Percentiles rank a stretch among this genome's conserved stretches.
Conservation (phyloP, 2,797 vertebrate genomes). For the Muscicapa comitata region DNA sequence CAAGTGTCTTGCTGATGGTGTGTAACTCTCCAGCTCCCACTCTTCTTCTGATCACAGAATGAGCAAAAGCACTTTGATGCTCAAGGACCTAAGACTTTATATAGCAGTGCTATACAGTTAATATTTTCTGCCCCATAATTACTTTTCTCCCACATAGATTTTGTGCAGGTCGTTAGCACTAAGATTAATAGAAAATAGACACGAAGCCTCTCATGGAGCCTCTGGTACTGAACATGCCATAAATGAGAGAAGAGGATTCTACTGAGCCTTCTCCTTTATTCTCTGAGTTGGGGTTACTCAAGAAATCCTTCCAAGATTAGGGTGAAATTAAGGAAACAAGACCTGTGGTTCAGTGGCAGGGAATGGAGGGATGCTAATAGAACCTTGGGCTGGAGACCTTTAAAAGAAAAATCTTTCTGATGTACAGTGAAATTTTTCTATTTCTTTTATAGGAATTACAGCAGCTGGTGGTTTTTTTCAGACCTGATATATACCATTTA, state of each 20-base stretch:
- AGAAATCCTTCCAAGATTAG: background rate
- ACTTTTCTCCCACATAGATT: background rate
- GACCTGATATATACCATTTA: background rate
- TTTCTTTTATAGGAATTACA: conserved; percentile 25
- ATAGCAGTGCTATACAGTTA: background rate
- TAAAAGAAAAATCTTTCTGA: background rate
- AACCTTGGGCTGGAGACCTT: background rate
- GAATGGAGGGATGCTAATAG: background rate
- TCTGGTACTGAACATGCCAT: background rate
- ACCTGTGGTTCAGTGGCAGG: background rate
- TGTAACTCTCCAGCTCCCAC: background rate
- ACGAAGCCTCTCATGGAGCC: background rate
- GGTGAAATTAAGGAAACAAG: background rate
- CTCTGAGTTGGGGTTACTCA: background rate
- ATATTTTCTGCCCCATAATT: background rate
- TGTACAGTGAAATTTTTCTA: background rate
- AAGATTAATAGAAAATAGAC: background rate
- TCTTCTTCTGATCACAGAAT: background rate
- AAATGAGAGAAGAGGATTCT: background rate
- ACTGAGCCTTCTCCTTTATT: background rate
- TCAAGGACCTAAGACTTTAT: background rate
- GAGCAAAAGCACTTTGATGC: background rate
- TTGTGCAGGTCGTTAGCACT: background rate
- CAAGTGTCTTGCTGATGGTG: background rate
- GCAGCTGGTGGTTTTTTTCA: background rate